Evolutionary conservation across 2,113 vertebrate genomes (phyloP), one percentile per base, ranked within the genome.

Genomic region (Bucco capensis): DNA sequence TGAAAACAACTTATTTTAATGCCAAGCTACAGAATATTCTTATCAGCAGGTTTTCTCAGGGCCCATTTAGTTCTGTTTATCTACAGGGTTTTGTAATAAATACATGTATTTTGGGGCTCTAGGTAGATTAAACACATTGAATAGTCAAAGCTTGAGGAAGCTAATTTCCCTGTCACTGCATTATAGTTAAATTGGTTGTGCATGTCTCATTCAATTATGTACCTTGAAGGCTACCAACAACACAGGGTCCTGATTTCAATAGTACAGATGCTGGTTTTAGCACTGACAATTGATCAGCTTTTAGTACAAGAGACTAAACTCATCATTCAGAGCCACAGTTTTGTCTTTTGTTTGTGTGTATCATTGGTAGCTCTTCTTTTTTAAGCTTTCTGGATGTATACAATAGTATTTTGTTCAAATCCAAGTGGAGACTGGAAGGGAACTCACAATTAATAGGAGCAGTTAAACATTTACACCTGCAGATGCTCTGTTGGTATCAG

Each of bases 91-190:
- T 90, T 57, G 90, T 95, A 94, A 94, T 61, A 88, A 92, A 95
- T 94, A 86, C 83, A 44, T 88, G 56, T 80, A 94, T 95, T 94
- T 95, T 6, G 73, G 72, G 44, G 56, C 73, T 79, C 40, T 79
- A 84, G 88, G 88, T 92, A 88, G 88, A 78, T 96, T 95, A 95
- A 94, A 88, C 90, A 90, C 31, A 86, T 70, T 92, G 90, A 96
- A 96, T 95, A 96, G 83, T 86, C 70, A 84, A 80, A 78, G 79
- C 73, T 25, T 75, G 77, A 61, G 90, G 70, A 96, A 95, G 88
- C 71, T 94, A 89, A 94, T 95, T 94, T 94, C 86, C 93, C 54
- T 96, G 94, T 92, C 90, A 95, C 30, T 93, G 74, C 77, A 47
- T 89, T 93, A 86, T 65, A 85, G 74, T 88, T 90, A 95, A 91